phyloP scores from a whole-genome alignment of 2,113 vertebrate species.

The Suncus etruscus region DNA sequence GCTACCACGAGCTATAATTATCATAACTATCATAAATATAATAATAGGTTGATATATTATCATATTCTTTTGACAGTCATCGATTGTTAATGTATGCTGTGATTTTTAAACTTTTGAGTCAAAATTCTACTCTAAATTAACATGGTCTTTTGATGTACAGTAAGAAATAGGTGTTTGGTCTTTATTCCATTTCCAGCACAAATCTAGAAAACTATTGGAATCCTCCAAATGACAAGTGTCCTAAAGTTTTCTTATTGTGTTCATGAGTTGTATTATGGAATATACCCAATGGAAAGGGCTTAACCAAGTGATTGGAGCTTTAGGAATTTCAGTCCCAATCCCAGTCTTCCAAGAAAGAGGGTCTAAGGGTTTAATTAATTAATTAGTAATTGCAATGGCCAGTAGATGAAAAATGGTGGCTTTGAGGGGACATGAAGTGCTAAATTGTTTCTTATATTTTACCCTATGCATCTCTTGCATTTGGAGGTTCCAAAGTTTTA shows the following conservation, averaged over 20 bases:
- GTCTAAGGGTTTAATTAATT: background rate
- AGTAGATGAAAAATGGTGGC: background rate
- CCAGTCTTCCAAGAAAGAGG: background rate
- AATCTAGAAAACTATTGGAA: background rate
- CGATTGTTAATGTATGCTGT: background rate
- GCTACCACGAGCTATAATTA: background rate
- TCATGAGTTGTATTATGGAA: background rate
- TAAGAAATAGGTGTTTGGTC: background rate
- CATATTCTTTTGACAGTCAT: too few species aligned
- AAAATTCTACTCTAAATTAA: background rate
- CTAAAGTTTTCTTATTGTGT: background rate
- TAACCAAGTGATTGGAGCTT: background rate
- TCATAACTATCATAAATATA: too few species aligned
- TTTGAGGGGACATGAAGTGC: background rate
- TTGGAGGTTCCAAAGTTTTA: background rate
- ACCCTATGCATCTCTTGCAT: background rate
- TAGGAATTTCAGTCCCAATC: background rate
- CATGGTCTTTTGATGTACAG: background rate
- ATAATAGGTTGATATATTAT: too few species aligned
- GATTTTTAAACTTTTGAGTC: background rate
- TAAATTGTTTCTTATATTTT: background rate
- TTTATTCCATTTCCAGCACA: background rate
- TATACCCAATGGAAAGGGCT: background rate
- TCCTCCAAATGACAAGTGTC: background rate
- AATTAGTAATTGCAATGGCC: background rate